Evolutionary conservation across 2,113 vertebrate species (phyloP).

Genomic region (Ploceus nigricollis): DNA sequence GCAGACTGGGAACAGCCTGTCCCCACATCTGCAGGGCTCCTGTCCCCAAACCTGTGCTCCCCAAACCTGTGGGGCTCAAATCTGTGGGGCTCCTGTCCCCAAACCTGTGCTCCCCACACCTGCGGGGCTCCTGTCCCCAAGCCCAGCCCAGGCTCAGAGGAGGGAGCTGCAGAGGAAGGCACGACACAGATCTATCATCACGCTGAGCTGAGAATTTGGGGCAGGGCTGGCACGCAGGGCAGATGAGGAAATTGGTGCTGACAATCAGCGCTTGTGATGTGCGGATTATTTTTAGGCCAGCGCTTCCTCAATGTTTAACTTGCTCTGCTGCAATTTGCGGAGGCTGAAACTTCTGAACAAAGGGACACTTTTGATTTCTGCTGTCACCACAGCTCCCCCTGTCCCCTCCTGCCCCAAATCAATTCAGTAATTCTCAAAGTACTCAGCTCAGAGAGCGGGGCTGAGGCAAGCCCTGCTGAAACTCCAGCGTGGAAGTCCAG

Average conservation of each 20-base stretch:
- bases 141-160: not conserved
- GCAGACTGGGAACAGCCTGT: not conserved
- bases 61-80: fast-evolving
- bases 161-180: not conserved
- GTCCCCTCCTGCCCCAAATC: not conserved
- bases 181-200: not conserved
- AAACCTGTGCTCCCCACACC: not conserved
- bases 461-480: not conserved
- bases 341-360: not conserved
- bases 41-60: not conserved
- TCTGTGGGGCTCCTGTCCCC: not conserved
- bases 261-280: not conserved
- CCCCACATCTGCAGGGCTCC: not conserved
- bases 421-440: fast-evolving
- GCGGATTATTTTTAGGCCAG: not conserved
- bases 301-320: not conserved
- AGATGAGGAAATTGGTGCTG: not conserved
- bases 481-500: not conserved
- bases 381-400: not conserved
- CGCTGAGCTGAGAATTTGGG: not conserved
- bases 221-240: not conserved
- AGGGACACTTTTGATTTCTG: not conserved
- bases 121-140: not conserved
- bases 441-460: not conserved
- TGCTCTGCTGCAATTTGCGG: not conserved